Evolutionary conservation across 53 echinoderm and acorn worm genomes (phyloP).

Genomic region (Crossaster papposus): DNA sequence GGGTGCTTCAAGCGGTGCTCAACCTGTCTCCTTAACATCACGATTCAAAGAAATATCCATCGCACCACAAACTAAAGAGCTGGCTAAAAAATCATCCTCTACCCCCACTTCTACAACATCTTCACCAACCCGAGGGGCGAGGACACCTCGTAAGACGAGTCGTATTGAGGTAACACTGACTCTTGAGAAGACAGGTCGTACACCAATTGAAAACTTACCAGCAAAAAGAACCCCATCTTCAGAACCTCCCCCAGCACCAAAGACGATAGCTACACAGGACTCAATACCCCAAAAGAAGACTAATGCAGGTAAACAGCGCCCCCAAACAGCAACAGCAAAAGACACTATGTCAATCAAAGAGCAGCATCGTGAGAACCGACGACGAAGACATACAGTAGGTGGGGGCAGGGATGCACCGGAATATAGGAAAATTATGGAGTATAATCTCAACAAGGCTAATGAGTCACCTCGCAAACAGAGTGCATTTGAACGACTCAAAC

Average conservation of each 20-base stretch:
- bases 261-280: slow-evolving; percentile 9
- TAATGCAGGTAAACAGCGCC: neutral
- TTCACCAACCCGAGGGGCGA: slow-evolving; percentile 25
- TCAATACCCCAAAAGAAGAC: slow-evolving; percentile 7
- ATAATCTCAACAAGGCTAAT: slow-evolving; percentile 37
- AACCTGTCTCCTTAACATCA: slow-evolving; percentile 43
- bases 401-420: slow-evolving; percentile 76
- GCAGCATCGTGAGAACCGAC: slow-evolving; percentile 76
- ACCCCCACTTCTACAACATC: slow-evolving; percentile 31
- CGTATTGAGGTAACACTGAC: slow-evolving; percentile 78
- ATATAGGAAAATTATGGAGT: slow-evolving; percentile 71
- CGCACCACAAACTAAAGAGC: neutral
- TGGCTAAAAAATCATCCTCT: slow-evolving; percentile 6
- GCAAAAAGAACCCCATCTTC: slow-evolving; percentile 10
- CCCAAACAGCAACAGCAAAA: slow-evolving; percentile 42
- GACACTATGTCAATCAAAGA: slow-evolving; percentile 79
- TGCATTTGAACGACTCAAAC: slow-evolving; percentile 78
- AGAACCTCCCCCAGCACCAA: slow-evolving; percentile 38
- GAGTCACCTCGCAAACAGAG: slow-evolving; percentile 58
- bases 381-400: slow-evolving; percentile 86
- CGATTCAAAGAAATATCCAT: slow-evolving; percentile 30
- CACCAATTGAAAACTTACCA: slow-evolving; percentile 56
- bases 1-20: slow-evolving; percentile 1
- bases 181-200: slow-evolving; percentile 74
- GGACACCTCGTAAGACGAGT: slow-evolving; percentile 74